A percentile compares a stretch with the other conserved stretches of the same genome.
These are phyloP conservation scores for Sitophilus oryzae DNA, from an alignment of 1,140 invertebrate species.

Conservation along the genomic window DNA sequence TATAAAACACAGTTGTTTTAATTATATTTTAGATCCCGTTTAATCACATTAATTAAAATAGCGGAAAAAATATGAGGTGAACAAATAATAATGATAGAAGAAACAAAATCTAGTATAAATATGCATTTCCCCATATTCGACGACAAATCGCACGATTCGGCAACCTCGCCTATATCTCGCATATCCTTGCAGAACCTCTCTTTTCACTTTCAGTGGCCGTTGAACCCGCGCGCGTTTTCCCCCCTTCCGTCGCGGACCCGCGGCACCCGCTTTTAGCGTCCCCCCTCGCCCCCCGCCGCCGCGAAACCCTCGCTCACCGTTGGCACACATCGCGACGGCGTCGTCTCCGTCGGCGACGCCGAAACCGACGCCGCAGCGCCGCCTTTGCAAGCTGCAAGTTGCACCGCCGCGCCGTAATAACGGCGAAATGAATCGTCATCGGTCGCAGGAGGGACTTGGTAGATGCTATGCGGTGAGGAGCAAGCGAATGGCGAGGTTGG, in stretches of 20 bases:
- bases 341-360: slow-evolving; percentile 18
- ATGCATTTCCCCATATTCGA: background rate
- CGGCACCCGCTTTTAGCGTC: too few relatives aligned
- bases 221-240: slow-evolving; percentile 24
- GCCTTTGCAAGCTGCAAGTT: slow-evolving; percentile 12
- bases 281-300: slow-evolving; percentile 16
- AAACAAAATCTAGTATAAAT: too few relatives aligned
- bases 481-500: background rate
- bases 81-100: too few relatives aligned
- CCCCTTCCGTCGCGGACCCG: too few relatives aligned
- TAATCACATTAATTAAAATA: too few relatives aligned
- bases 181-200: slow-evolving; percentile 38
- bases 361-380: slow-evolving; percentile 24
- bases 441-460: slow-evolving; percentile 8
- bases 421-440: slow-evolving; percentile 20
- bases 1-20: too few relatives aligned
- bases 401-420: too few relatives aligned
- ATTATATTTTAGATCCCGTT: too few relatives aligned
- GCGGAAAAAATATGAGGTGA: too few relatives aligned
- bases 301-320: too few relatives aligned
- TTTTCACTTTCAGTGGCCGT: slow-evolving; percentile 39
- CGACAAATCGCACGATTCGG: background rate
- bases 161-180: slow-evolving; percentile 10
- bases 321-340: slow-evolving; percentile 27
- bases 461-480: slow-evolving; percentile 11